Base-by-base conservation (phyloP, 1,140 invertebrate genomes). In the Diprion similis region DNA sequence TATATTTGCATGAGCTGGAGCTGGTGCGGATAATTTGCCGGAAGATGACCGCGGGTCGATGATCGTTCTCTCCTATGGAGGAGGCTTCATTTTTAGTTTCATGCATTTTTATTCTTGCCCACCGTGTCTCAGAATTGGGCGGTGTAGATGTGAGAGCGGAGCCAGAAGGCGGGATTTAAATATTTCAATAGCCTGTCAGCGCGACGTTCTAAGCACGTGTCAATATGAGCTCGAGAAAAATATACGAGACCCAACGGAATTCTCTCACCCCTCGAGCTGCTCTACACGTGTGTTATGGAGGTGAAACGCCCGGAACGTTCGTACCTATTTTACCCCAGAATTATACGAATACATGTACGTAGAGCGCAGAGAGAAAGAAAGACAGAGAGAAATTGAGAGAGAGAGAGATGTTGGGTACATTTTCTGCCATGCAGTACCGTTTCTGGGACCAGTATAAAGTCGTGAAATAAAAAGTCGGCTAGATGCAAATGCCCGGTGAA, bases 381-480 rank as follows among this genome's bases (percentile, higher is more conserved):
- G 51, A n/a, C 11, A 13, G 51, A 13, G 51, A 17, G 6, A 37
- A 9, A 15, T 4, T 0, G 51, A 10, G n/a, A 6, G 51, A 15
- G 51, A 17, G n/a, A 15, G 51, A 13, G 51, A 9, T 4, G 11
- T 13, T 59, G 51, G 51, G 51, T 59, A 59, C 51, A 59, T 0
- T 59, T 59, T 59, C 11, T 59, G 9, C 51, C n/a, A 9, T 17
- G n/a, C 11, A 59, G 51, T 59, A 59, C 51, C 51, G 51, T 59
- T 59, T 59, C 51, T 59, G 51, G 11, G n/a, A 59, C 51, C 51
- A 59, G 51, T 59, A 59, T 68, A 72, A 77, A 75, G 68, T 66
- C 76, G 51, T 68, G 75, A 47, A 80, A 80, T 79, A 80, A 82
- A 82, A 81, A 79, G 75, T 73, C 72, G 46, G 66, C 68, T 70